Percentiles rank a stretch among this genome's conserved stretches.
Evolutionary conservation across 2,888 invertebrate genomes (phyloP).

Genomic region (Gnatocerus cornutus): DNA sequence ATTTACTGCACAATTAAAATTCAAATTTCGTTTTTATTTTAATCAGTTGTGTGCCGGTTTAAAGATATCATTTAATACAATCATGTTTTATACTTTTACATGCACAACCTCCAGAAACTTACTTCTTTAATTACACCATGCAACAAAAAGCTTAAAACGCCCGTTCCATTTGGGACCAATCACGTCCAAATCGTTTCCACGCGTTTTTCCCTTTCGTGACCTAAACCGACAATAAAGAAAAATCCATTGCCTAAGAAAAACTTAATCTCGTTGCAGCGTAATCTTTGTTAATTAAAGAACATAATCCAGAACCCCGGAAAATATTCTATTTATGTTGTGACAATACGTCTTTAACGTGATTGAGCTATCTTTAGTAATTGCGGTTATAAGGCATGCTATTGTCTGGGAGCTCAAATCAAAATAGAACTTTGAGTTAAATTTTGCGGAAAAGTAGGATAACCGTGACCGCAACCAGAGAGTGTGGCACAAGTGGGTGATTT

Average conservation of each 20-base stretch:
- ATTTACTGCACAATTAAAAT: too few relatives aligned
- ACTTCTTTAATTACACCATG: slow-evolving; percentile 42
- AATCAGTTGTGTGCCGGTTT: too few relatives aligned
- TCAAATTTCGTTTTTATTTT: too few relatives aligned
- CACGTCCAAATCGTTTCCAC: slow-evolving; percentile 21
- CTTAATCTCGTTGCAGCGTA: background rate
- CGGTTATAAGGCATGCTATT: background rate
- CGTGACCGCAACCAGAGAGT: slow-evolving; percentile 1
- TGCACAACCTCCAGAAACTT: background rate
- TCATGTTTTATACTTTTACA: too few relatives aligned
- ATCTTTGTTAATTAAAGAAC: slow-evolving; percentile 18
- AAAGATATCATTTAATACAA: too few relatives aligned
- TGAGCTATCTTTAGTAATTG: background rate
- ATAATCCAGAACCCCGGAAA: background rate
- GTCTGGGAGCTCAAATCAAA: background rate
- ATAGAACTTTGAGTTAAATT: slow-evolving; percentile 7
- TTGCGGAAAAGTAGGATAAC: slow-evolving; percentile 10
- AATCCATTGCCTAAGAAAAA: slow-evolving; percentile 15
- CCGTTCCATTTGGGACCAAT: slow-evolving; percentile 35
- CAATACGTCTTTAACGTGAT: background rate
- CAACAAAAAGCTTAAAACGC: slow-evolving; percentile 30
- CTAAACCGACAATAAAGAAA: slow-evolving; percentile 4
- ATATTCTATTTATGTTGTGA: background rate
- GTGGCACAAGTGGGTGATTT: slow-evolving; percentile 6
- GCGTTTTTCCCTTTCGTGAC: slow-evolving; percentile 14